Conservation (phyloP, 2,888 invertebrate species). For the Ctena decussata region DNA sequence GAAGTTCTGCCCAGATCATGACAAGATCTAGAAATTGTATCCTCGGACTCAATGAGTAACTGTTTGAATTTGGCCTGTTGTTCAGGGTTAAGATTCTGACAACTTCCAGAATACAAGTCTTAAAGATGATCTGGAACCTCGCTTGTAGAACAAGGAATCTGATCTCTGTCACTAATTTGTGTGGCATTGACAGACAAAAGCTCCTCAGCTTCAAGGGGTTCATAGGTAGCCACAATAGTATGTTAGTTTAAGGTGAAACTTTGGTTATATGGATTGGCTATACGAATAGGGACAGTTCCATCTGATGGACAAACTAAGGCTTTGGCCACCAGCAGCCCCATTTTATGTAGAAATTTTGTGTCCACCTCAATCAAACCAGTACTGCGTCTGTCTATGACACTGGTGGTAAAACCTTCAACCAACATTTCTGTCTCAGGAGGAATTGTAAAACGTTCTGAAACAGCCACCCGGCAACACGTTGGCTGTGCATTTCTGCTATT, state of each 20-base stretch:
- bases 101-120: not conserved
- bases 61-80: not conserved
- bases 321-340: not conserved
- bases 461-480: not conserved
- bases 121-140: not conserved
- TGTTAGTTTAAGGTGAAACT: not conserved
- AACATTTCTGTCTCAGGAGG: not conserved
- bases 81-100: not conserved
- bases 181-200: not conserved
- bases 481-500: not conserved
- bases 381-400: not conserved
- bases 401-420: not conserved
- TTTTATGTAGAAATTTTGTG: not conserved
- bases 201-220: not conserved
- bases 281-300: not conserved
- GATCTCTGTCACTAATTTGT: not conserved
- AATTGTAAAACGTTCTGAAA: not conserved
- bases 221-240: not conserved
- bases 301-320: not conserved
- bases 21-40: not conserved
- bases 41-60: not conserved
- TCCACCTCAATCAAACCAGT: not conserved
- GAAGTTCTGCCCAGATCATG: not conserved
- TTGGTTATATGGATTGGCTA: not conserved
- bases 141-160: not conserved